Evolutionary conservation across 2,888 invertebrate species (phyloP).

Genomic region (Scaptomyza polygonia): DNA sequence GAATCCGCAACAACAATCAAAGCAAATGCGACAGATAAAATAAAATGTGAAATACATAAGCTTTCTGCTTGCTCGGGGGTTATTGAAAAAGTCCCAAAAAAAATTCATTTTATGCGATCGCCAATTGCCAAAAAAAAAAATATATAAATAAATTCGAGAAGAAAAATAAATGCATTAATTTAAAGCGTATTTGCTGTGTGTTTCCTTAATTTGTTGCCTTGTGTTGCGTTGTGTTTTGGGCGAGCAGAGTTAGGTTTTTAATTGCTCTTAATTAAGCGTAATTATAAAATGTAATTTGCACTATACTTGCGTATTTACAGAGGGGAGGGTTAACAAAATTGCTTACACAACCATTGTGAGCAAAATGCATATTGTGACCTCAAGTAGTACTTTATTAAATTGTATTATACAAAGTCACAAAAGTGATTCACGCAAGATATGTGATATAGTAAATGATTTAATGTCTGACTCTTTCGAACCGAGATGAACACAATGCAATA

Average conservation of each 20-base stretch:
- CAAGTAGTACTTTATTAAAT: constrained; percentile 1
- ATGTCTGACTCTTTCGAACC: constrained; percentile 3
- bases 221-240: constrained; percentile 21
- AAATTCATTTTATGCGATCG: constrained; percentile 23
- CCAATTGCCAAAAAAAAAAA: constrained; percentile 43
- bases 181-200: constrained; percentile 11
- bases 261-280: constrained; percentile 60
- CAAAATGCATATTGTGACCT: background rate
- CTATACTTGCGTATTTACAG: background rate
- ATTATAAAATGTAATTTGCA: constrained; percentile 46
- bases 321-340: background rate
- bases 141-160: background rate
- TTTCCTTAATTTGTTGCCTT: constrained; percentile 20
- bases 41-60: constrained; percentile 31
- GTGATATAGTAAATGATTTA: background rate
- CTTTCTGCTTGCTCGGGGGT: constrained; percentile 28
- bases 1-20: constrained; percentile 12
- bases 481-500: constrained; percentile 2
- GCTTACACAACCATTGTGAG: background rate
- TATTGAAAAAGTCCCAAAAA: constrained; percentile 53
- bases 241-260: constrained; percentile 27
- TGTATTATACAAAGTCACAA: background rate
- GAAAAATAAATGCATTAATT: constrained; percentile 13
- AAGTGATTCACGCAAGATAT: background rate
- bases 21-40: constrained; percentile 30